These are phyloP conservation scores for Chauna torquata DNA, from an alignment of 2,113 vertebrate genomes.

Conservation along the genomic window DNA sequence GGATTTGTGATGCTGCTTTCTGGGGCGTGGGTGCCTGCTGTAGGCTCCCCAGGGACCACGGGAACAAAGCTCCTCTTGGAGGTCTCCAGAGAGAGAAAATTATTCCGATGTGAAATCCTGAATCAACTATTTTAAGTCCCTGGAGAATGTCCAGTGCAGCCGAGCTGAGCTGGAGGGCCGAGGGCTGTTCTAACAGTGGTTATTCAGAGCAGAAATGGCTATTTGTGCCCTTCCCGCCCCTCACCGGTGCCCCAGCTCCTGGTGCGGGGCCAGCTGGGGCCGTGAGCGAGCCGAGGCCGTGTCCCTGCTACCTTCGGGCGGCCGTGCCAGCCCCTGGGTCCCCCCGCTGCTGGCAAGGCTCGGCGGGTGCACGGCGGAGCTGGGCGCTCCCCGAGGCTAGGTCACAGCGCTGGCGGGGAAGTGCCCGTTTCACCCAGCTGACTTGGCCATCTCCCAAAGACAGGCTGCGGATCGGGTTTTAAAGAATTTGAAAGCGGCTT, in stretches of 20 bases:
- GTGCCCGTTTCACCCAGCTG: constrained; percentile 49
- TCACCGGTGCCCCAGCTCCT: accelerated
- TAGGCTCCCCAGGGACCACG: accelerated
- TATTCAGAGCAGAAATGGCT: not conserved
- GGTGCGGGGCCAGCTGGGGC: accelerated
- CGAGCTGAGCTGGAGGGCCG: accelerated
- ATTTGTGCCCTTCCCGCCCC: not conserved
- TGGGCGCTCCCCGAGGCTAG: not conserved
- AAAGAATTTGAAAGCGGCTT: constrained; percentile 16
- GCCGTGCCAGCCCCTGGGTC: not conserved
- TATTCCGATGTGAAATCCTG: constrained; percentile 23
- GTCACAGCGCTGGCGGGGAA: not conserved
- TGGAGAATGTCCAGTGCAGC: not conserved
- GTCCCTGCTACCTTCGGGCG: too few species aligned
- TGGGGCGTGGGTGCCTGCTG: not conserved
- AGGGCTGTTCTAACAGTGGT: not conserved
- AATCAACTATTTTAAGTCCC: constrained; percentile 31
- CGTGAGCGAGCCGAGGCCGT: not conserved
- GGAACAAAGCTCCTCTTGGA: constrained; percentile 43
- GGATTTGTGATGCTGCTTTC: not conserved
- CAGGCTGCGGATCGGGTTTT: not conserved
- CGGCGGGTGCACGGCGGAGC: too few species aligned
- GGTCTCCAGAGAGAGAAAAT: not conserved
- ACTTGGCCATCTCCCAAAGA: constrained; percentile 39
- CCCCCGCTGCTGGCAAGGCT: not conserved